Evolutionary conservation across 1,140 invertebrate species (phyloP).

Genomic region (Pseudomyrmex cubaensis): DNA sequence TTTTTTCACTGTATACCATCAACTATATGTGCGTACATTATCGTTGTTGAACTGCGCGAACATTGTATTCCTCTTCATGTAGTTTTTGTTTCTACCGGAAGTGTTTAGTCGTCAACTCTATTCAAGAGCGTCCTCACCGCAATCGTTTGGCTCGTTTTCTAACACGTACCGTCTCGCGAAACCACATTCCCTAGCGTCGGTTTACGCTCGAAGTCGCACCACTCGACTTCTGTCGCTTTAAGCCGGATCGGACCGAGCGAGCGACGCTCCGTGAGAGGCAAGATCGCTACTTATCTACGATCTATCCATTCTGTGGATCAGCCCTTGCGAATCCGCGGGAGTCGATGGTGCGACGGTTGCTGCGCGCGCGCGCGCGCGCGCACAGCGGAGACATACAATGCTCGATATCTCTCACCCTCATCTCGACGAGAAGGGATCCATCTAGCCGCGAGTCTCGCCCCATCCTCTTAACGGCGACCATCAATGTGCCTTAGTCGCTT

Average conservation of each 20-base stretch:
- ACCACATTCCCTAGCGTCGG: background rate
- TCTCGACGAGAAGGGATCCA: slow-evolving; percentile 23
- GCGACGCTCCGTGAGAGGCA: slow-evolving; percentile 11
- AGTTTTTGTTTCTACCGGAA: background rate
- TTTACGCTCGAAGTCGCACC: slow-evolving; percentile 43
- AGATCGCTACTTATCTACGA: slow-evolving; percentile 59
- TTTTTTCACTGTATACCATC: too few relatives aligned
- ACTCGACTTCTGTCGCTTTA: slow-evolving; percentile 56
- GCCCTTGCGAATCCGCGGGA: slow-evolving; percentile 32
- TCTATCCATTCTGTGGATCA: slow-evolving; percentile 57
- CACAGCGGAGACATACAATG: slow-evolving; percentile 32
- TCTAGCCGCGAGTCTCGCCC: slow-evolving; percentile 32
- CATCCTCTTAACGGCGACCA: slow-evolving; percentile 55
- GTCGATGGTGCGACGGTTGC: slow-evolving; percentile 36
- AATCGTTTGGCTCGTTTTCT: background rate
- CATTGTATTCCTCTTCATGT: background rate
- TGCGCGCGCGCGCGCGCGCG: slow-evolving; percentile 14
- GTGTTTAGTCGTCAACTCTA: slow-evolving; percentile 28
- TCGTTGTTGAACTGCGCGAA: background rate
- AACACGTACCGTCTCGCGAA: slow-evolving; percentile 17
- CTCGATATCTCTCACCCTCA: slow-evolving; percentile 27
- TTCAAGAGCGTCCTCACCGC: slow-evolving; percentile 2
- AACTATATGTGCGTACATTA: too few relatives aligned
- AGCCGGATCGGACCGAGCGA: slow-evolving; percentile 17
- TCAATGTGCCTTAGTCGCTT: slow-evolving; percentile 58